phyloP scores from a whole-genome alignment of 2,797 vertebrate species.

The Acanthurus lineatus region DNA sequence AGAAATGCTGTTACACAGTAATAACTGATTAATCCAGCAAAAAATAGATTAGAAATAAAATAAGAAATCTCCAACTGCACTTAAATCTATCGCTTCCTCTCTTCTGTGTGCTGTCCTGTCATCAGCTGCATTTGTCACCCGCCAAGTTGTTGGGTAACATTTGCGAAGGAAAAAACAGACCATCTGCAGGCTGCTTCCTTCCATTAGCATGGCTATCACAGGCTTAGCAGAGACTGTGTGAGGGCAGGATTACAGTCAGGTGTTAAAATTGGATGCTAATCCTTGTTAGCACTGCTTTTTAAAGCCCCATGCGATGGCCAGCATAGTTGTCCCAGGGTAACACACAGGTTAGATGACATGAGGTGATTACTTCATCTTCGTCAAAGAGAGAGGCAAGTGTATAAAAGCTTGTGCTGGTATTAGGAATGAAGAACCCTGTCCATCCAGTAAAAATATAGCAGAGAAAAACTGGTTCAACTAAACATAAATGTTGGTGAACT shows the following conservation, averaged over 20 bases:
- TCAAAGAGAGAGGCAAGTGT: not conserved
- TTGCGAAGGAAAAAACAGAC: constrained; percentile 21
- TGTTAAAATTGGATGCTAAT: constrained; percentile 88
- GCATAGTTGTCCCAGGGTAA: constrained; percentile 54
- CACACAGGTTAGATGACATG: constrained; percentile 29
- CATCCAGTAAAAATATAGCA: not conserved
- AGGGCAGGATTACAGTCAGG: constrained; percentile 84
- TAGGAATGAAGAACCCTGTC: not conserved
- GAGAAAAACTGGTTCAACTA: no score
- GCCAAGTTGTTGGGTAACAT: constrained; percentile 76
- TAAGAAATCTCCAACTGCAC: not conserved
- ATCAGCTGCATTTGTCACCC: constrained; percentile 42
- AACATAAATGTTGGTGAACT: constrained; percentile 6
- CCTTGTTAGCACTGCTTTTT: constrained; percentile 82
- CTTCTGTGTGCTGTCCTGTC: constrained; percentile 37
- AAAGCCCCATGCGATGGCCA: constrained; percentile 66
- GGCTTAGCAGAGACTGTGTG: constrained; percentile 78
- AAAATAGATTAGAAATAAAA: not conserved
- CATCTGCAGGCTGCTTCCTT: constrained; percentile 55
- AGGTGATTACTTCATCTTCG: constrained; percentile 34
- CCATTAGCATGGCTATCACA: constrained; percentile 75
- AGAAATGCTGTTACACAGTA: not conserved
- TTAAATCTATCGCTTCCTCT: constrained; percentile 6
- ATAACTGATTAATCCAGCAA: not conserved
- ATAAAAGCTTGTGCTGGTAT: not conserved